Base-by-base conservation (phyloP, 1,140 invertebrate genomes). In the Medauroidea extradentata region DNA sequence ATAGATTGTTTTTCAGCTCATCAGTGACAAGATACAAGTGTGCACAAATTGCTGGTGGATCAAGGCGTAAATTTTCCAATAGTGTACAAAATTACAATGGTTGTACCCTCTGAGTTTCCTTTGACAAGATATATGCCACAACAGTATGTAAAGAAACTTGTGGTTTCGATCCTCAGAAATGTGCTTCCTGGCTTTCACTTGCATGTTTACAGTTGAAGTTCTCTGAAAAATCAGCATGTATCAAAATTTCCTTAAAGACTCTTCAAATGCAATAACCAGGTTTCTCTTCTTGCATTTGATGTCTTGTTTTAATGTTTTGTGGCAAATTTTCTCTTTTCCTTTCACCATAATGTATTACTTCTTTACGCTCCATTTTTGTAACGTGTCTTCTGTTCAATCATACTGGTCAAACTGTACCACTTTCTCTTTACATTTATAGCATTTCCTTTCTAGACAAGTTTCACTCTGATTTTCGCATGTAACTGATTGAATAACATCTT, bases 141-240 rank as follows among this genome's bases (percentile, higher is more conserved):
- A 68, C 71, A 57, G 69, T 73, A 61, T 75, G 71, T 24, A 74
- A 64, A 25, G 64, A 61, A 54, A 70, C 55, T 59, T 74, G 71
- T 18, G 62, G 59, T 52, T 67, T 66, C 5, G 63, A 68, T 16
- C 67, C 68, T 13, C 70, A 68, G 57, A 73, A 74, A 53, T 69
- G 67, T 13, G 62, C 60, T 25, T 64, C 62, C 62, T 75, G 71
- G 18, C 73, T 69, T 67, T 73, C 68, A 44, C 63, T 61, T 41
- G 59, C 53, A 61, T 72, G 70, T 62, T 74, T 73, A 25, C 62
- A 68, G n/a, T n/a, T n/a, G n/a, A n/a, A 72, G 52, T 74, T 74
- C 57, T 73, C 64, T n/a, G 65, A 65, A 61, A 73, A 73, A 57
- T 73, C 70, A 50, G 69, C 65, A 42, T 72, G 67, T 14, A 73